Conservation (phyloP, 2,113 vertebrate species). For the Orycteropus afer region DNA sequence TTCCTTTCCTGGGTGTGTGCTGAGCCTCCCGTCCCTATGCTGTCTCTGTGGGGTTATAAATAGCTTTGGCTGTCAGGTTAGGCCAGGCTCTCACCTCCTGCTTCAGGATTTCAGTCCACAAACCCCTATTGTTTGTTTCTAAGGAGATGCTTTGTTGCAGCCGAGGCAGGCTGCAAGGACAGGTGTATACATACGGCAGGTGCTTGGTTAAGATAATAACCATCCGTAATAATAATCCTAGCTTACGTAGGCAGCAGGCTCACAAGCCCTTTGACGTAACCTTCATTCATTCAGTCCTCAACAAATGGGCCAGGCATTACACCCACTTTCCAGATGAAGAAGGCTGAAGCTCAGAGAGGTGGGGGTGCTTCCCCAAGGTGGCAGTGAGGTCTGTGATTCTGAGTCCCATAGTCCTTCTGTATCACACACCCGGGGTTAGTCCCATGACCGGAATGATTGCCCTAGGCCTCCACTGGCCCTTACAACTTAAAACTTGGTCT, state of each 20-base stretch:
- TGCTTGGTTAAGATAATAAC: background rate
- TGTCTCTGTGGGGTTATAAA: conserved; percentile 67
- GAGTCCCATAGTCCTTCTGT: background rate
- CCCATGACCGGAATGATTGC: background rate
- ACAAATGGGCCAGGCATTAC: background rate
- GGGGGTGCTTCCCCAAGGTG: conserved; percentile 30
- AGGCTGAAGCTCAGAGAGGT: conserved; percentile 10
- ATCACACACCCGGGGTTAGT: background rate
- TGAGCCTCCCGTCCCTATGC: conserved; percentile 14
- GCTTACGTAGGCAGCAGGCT: background rate
- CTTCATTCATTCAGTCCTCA: background rate
- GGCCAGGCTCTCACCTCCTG: background rate
- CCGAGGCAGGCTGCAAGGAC: background rate
- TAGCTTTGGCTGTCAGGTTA: conserved; percentile 70
- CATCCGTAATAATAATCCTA: background rate
- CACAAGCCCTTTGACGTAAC: background rate
- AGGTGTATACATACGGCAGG: conserved; percentile 2
- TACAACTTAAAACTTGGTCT: background rate
- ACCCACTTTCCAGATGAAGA: conserved; percentile 9
- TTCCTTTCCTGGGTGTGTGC: conserved; percentile 16
- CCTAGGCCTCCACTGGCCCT: background rate
- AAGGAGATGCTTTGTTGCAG: conserved; percentile 9
- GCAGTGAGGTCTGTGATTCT: background rate
- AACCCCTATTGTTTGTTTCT: conserved; percentile 38
- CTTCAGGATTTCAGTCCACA: background rate